Conservation (phyloP, 2,113 vertebrate species). For the Progne subis region DNA sequence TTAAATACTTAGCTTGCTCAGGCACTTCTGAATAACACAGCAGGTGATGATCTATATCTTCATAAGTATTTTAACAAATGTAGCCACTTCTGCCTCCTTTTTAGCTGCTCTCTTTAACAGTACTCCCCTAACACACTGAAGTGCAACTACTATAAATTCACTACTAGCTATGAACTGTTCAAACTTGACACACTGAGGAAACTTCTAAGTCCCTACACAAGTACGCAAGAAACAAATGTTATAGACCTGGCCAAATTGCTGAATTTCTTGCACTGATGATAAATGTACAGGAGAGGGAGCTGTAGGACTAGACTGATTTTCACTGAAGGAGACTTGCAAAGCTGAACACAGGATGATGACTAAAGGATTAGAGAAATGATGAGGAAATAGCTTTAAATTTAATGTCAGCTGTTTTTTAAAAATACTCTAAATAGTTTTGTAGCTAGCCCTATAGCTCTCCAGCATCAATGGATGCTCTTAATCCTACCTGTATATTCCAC, state of each 20-base stretch:
- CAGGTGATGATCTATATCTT: background rate
- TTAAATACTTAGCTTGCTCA: background rate
- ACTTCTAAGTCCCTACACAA: background rate
- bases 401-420: background rate
- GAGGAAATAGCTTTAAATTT: background rate
- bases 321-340: background rate
- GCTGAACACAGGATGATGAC: background rate
- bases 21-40: background rate
- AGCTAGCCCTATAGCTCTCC: background rate
- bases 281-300: conserved; percentile 77
- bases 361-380: background rate
- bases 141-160: background rate
- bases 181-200: background rate
- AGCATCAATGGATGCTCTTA: background rate
- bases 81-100: background rate
- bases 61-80: background rate
- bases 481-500: background rate
- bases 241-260: background rate
- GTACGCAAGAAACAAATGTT: background rate
- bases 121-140: background rate
- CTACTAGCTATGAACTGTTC: background rate
- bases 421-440: background rate
- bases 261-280: background rate
- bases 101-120: background rate
- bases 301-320: conserved; percentile 45